Conservation (phyloP, 2,888 invertebrate genomes). For the Thyatira batis region DNA sequence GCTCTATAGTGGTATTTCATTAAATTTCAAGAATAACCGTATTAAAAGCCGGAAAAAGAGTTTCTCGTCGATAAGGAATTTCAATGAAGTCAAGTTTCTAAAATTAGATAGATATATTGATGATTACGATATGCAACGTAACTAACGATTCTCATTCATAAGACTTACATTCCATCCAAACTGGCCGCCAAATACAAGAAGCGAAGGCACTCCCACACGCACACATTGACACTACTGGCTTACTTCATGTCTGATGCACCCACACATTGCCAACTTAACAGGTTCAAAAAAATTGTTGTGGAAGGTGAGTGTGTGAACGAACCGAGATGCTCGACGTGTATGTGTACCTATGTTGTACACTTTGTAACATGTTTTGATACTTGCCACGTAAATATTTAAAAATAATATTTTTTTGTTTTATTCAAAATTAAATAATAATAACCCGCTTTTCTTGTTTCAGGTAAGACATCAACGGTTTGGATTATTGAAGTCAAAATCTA, state of each 20-base stretch:
- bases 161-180: slow-evolving; percentile 5
- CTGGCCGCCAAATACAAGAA: slow-evolving; percentile 25
- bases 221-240: slow-evolving; percentile 24
- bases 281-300: slow-evolving; percentile 52
- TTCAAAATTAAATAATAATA: not conserved
- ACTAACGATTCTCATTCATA: slow-evolving; percentile 34
- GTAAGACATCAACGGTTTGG: not conserved
- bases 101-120: not conserved
- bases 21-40: too few species aligned
- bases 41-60: too few species aligned
- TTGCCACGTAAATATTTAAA: slow-evolving; percentile 12
- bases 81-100: not conserved
- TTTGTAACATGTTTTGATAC: slow-evolving; percentile 45
- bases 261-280: slow-evolving; percentile 42
- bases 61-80: not conserved
- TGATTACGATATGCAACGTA: slow-evolving; percentile 3
- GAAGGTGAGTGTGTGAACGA: slow-evolving; percentile 60
- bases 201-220: slow-evolving; percentile 35
- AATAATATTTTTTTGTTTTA: not conserved
- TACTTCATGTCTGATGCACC: slow-evolving; percentile 33
- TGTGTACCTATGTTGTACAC: slow-evolving; percentile 27
- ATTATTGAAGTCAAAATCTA: too few species aligned
- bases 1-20: too few species aligned
- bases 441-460: not conserved
- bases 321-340: slow-evolving; percentile 30